Evolutionary conservation across 2,113 vertebrate genomes (phyloP), one percentile per base, ranked within the genome.

Genomic region (Apus apus): DNA sequence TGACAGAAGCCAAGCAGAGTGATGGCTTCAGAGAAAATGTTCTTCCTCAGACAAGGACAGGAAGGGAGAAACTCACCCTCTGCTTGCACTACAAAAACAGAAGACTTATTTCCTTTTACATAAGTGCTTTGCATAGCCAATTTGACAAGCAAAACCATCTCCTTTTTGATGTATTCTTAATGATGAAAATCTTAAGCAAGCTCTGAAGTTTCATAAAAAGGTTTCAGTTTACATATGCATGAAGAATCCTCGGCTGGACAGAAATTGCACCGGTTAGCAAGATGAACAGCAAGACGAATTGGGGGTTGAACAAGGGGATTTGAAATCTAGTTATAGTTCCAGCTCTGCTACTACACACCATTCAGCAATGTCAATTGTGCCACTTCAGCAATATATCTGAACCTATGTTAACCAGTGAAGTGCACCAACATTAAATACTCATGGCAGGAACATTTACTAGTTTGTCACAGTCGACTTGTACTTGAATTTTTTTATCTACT

Each of bases 141-240:
- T 80, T 26, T 92, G 68, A 87, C 85, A 94, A 76, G 89, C 71
- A 96, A 94, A 90, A 48, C 46, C 72, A 74, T 48, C 60, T 87
- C 74, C 53, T 68, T 91, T 87, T 66, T 79, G 71, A 91, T 89
- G 85, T 60, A 91, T 73, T 83, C 79, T 93, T 85, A 76, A 93
- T 68, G 38, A 92, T 13, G 32, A 82, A 80, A 96, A 67, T 38
- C 61, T 57, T 67, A 53, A 57, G 80, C 89, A 72, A 88, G 36
- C 48, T 81, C 72, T 71, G 38, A 36, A 84, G 53, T 90, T 94
- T 84, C 83, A 62, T 3, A 34, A 34, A 89, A 34, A 26, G 27
- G 61, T 77, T 86, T 94, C 64, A 80, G 27, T 36, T 75, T 81
- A 84, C 72, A 85, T 17, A 71, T 22, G 56, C 68, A 92, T 53